Evolutionary conservation across 2,797 vertebrate genomes (phyloP), one percentile per base, ranked within the genome.

Genomic region (Danio choprae): DNA sequence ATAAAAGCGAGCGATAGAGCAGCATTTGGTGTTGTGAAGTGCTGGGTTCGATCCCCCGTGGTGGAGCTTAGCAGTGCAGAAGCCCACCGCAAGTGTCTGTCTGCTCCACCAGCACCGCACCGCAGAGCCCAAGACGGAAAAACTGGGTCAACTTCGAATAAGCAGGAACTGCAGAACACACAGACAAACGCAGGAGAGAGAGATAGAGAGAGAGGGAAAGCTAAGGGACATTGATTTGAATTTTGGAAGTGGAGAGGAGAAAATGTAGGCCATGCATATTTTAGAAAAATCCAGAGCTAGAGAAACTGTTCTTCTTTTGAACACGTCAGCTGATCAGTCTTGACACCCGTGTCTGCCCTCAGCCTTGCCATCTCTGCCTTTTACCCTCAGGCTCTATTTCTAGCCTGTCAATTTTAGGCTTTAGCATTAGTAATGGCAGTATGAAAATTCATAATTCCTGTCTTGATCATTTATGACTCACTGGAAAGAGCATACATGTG

Each of bases 241-340:
- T 83, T 81, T 81, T 74, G 70, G 68, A 81, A 76, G 59, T 55
- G 84, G 11, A 73, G 44, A 76, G 81, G 82, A 91, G 92, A 92
- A 29, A 92, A 93, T 93, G 89, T 94, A 92, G 93, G 92, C 87
- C 93, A 93, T 88, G 90, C 91, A 93, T 93, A 92, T 94, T 93
- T 93, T 92, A 91, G 89, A 90, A 89, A 90, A 86, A 78, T 44
- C 44, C 70, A 84, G 86, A 85, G 84, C 86, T 89, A 86, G 75
- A 89, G 89, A 86, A 80, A 86, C 78, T 75, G 73, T 55, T 79
- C 11, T 68, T 29, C 29, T 71, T 83, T 70, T 74, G 46, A 78
- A 60, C 76, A 48, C 43, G 68, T 73, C 40, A 68, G 73, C 68
- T 48, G 56, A 81, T 83, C 75, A 58, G 73, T 77, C 60, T 63